These are phyloP conservation scores for Aquatica leii DNA, from an alignment of 2,888 invertebrate genomes.

Conservation along the genomic window DNA sequence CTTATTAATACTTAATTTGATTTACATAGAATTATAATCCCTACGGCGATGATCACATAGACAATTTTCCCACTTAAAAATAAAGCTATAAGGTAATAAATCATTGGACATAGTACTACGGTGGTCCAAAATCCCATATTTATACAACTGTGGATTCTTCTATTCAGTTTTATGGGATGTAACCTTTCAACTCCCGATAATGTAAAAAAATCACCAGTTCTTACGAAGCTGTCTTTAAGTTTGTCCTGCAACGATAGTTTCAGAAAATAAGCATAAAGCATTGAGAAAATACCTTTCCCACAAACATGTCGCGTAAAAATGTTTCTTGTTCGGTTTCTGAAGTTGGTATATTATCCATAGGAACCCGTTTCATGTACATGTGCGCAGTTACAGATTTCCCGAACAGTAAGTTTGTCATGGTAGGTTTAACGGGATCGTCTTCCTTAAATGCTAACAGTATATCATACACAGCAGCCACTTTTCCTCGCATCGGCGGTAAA, in stretches of 20 bases:
- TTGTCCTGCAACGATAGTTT: conserved; percentile 65
- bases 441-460: conserved; percentile 78
- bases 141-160: conserved; percentile 72
- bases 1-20: no score
- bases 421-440: conserved; percentile 74
- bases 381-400: conserved; percentile 79
- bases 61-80: conserved; percentile 77
- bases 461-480: conserved; percentile 85
- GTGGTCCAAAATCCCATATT: conserved; percentile 78
- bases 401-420: conserved; percentile 77
- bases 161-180: conserved; percentile 66
- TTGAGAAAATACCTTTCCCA: conserved; percentile 72
- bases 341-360: conserved; percentile 80
- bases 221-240: conserved; percentile 75
- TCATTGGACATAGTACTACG: conserved; percentile 73
- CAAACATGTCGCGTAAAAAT: conserved; percentile 85
- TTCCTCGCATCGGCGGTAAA: conserved; percentile 80
- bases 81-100: conserved; percentile 73
- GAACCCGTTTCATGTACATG: conserved; percentile 82
- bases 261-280: background rate
- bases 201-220: conserved; percentile 81
- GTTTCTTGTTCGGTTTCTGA: conserved; percentile 76
- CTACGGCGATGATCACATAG: conserved; percentile 73
- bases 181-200: conserved; percentile 75
- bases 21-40: conserved; percentile 81